These are phyloP conservation scores for Natator depressus DNA, from an alignment of 2,113 vertebrate species.

Conservation along the genomic window DNA sequence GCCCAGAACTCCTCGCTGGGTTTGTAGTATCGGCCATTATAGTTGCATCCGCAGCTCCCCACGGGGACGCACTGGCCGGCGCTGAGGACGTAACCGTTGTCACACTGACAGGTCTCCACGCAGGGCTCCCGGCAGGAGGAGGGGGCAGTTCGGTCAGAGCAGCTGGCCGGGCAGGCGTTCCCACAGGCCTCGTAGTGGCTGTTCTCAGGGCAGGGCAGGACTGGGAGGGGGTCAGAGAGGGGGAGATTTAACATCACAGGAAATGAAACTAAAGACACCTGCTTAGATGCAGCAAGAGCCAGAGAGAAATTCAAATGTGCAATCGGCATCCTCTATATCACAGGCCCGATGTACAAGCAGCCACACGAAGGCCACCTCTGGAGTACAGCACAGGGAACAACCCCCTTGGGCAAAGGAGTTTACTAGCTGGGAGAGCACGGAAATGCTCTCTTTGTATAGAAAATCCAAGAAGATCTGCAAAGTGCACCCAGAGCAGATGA, in stretches of 20 bases:
- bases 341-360: not conserved
- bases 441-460: not conserved
- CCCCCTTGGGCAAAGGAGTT: not conserved
- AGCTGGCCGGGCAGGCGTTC: conserved; percentile 69
- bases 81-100: conserved; percentile 57
- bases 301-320: not conserved
- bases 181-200: conserved; percentile 80
- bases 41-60: conserved; percentile 68
- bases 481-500: not conserved
- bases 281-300: not conserved
- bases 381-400: not conserved
- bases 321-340: not conserved
- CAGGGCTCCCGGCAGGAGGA: conserved; percentile 53
- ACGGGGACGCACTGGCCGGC: conserved; percentile 19
- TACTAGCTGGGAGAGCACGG: not conserved
- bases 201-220: conserved; percentile 60
- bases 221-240: conserved; percentile 1
- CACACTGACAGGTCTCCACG: conserved; percentile 75
- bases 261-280: not conserved
- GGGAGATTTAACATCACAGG: not conserved
- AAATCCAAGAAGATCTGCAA: not conserved
- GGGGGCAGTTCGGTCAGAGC: not conserved
- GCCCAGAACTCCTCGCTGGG: conserved; percentile 67
- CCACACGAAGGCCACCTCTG: not conserved
- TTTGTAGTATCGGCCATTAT: not conserved